Base-by-base conservation (phyloP, 2,797 vertebrate species). In the Clamator glandarius region DNA sequence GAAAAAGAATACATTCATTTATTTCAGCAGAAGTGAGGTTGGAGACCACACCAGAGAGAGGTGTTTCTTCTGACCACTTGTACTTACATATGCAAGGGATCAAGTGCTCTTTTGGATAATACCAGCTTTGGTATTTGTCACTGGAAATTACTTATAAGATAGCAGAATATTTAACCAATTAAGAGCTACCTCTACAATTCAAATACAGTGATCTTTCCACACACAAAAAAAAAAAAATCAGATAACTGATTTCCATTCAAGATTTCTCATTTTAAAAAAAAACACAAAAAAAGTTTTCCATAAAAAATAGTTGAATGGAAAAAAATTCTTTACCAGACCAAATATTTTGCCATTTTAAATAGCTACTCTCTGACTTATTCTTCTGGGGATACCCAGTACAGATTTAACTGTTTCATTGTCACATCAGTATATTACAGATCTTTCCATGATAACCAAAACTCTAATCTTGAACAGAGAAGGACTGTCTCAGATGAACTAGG, bases 191-290 rank as follows among this genome's bases (percentile, higher is more conserved):
- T 39, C 42, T 55, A 2, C 19, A 7, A 36, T 73, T 33, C 64
- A 76, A 59, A 73, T 73, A n/a, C 4, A 13, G 12, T 12, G 11
- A 33, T 28, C 29, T 36, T 88, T 92, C 35, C n/a, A 9, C 8
- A 57, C n/a, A n/a, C n/a, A n/a, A n/a, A n/a, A 33, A 50, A 52
- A 20, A n/a, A 24, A 70, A 62, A 69, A 20, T 3, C 17, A 67
- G 51, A 67, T 84, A 96, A 77, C 42, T 95, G 95, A 94, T 82
- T 93, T 81, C 46, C n/a, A 84, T 92, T 94, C 92, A 86, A 76
- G 51, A 29, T 39, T 90, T 92, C 39, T 55, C 8, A 59, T 87
- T 78, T 0, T n/a, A n/a, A n/a, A n/a, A n/a, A 3, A 58, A 62
- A 93, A 46, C n/a, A 75, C 80, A 44, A 95, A 93, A 57, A 57